Evolutionary conservation across 2,888 invertebrate species (phyloP).

Genomic region (Brachyopa scutellaris): DNA sequence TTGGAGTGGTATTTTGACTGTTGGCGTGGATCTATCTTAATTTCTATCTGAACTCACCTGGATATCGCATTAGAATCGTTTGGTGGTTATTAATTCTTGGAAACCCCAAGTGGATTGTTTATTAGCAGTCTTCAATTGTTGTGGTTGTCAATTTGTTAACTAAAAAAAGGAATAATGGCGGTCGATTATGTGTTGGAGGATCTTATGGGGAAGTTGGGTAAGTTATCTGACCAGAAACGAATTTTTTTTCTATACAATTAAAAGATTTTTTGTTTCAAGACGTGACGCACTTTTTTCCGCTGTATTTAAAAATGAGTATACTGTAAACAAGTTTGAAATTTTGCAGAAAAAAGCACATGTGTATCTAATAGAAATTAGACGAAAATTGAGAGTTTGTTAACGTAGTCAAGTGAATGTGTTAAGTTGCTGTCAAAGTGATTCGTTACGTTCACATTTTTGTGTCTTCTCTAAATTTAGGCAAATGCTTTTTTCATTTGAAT

Average conservation of each 20-base stretch:
- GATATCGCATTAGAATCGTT: slow-evolving; percentile 17
- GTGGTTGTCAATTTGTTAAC: not conserved
- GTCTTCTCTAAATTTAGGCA: too few species aligned
- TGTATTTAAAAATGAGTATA: not conserved
- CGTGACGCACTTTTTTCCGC: not conserved
- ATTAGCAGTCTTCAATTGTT: not conserved
- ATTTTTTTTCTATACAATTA: too few species aligned
- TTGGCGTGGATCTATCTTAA: slow-evolving; percentile 29
- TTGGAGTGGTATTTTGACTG: slow-evolving; percentile 18
- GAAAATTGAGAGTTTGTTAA: not conserved
- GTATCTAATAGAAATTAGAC: slow-evolving; percentile 36
- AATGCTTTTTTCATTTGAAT: too few species aligned
- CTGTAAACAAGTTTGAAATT: not conserved
- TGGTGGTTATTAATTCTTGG: slow-evolving; percentile 8
- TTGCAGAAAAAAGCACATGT: slow-evolving; percentile 7
- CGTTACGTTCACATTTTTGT: not conserved
- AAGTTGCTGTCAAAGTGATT: not conserved
- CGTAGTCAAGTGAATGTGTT: slow-evolving; percentile 5
- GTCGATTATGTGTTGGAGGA: slow-evolving; percentile 86
- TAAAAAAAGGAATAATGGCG: slow-evolving; percentile 82
- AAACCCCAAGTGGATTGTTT: not conserved
- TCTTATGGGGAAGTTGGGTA: slow-evolving; percentile 87
- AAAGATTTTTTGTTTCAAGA: not conserved
- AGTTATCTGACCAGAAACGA: too few species aligned
- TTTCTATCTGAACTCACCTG: slow-evolving; percentile 21